These are phyloP conservation scores for Silurus glanis DNA, from an alignment of 2,113 vertebrate genomes.

Conservation along the genomic window DNA sequence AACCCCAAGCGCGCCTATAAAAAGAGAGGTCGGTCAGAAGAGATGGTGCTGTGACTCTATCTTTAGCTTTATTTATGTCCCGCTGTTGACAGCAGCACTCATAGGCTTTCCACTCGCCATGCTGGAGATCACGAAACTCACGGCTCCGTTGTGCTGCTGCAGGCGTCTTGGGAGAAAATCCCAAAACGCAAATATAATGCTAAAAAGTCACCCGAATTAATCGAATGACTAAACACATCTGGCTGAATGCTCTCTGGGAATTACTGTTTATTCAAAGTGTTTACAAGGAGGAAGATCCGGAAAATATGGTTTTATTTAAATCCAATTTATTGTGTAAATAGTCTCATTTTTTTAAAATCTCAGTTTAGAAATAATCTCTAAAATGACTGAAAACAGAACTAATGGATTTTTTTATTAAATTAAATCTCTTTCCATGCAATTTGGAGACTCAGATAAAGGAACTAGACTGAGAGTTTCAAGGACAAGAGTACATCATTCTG, in stretches of 20 bases:
- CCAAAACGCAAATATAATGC: slow-evolving; percentile 51
- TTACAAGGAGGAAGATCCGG: not conserved
- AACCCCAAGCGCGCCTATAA: slow-evolving; percentile 88
- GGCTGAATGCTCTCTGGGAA: slow-evolving; percentile 70
- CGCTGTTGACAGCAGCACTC: slow-evolving; percentile 82
- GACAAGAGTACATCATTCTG: not conserved
- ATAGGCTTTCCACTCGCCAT: slow-evolving; percentile 75
- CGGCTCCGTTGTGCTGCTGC: slow-evolving; percentile 52
- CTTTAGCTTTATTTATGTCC: slow-evolving; percentile 85
- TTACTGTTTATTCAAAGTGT: slow-evolving; percentile 60
- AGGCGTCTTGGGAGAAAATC: slow-evolving; percentile 59
- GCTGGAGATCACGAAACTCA: slow-evolving; percentile 71
- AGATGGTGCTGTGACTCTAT: slow-evolving; percentile 72
- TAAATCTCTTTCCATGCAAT: not conserved
- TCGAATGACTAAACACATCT: slow-evolving; percentile 57
- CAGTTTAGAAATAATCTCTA: no score
- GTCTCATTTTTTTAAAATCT: not conserved
- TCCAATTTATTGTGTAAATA: not conserved
- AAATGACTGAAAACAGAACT: not conserved
- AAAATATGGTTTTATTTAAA: not conserved
- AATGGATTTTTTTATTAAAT: not conserved
- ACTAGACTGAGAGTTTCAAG: not conserved
- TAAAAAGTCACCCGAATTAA: slow-evolving; percentile 61
- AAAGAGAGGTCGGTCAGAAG: slow-evolving; percentile 78
- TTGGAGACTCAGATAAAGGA: not conserved